phyloP scores from a whole-genome alignment of 2,888 invertebrate genomes.

The Drosophila neotestacea region DNA sequence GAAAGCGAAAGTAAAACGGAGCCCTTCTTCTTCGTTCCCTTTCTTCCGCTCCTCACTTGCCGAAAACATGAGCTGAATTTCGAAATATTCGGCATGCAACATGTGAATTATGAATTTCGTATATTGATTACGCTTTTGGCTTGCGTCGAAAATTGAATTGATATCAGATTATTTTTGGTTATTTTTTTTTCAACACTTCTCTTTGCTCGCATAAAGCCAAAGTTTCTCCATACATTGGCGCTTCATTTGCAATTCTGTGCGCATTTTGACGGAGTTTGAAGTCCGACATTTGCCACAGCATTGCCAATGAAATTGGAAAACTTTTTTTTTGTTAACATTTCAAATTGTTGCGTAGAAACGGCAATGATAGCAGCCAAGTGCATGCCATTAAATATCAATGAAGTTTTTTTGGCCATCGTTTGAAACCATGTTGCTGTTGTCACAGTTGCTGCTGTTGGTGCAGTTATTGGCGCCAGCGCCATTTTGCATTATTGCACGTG shows the following conservation, averaged over 20 bases:
- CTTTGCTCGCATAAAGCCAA: slow-evolving; percentile 25
- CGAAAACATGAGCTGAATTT: slow-evolving; percentile 64
- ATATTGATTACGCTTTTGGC: slow-evolving; percentile 62
- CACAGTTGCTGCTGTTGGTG: slow-evolving; percentile 13
- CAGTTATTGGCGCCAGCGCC: slow-evolving; percentile 46
- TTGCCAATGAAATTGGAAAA: slow-evolving; percentile 76
- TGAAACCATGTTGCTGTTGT: slow-evolving; percentile 15
- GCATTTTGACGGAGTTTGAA: slow-evolving; percentile 46
- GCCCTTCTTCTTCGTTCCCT: slow-evolving; percentile 5
- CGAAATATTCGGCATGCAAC: slow-evolving; percentile 44
- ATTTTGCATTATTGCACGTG: slow-evolving; percentile 75
- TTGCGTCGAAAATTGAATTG: slow-evolving; percentile 58
- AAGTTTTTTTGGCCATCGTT: slow-evolving; percentile 34
- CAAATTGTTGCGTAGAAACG: slow-evolving; percentile 78
- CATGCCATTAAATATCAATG: slow-evolving; percentile 69
- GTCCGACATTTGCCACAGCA: slow-evolving; percentile 20
- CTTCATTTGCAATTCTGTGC: slow-evolving; percentile 72
- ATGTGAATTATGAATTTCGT: slow-evolving; percentile 74
- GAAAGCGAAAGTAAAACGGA: slow-evolving; percentile 74
- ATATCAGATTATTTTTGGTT: slow-evolving; percentile 39
- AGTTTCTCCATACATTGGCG: slow-evolving; percentile 65
- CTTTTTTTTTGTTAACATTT: slow-evolving; percentile 41
- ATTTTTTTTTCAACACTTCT: slow-evolving; percentile 15
- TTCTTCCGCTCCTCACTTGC: background rate
- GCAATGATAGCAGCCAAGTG: slow-evolving; percentile 52